These are phyloP conservation scores for Petrocephalus zakoni DNA, from an alignment of 2,113 vertebrate genomes.

Conservation along the genomic window DNA sequence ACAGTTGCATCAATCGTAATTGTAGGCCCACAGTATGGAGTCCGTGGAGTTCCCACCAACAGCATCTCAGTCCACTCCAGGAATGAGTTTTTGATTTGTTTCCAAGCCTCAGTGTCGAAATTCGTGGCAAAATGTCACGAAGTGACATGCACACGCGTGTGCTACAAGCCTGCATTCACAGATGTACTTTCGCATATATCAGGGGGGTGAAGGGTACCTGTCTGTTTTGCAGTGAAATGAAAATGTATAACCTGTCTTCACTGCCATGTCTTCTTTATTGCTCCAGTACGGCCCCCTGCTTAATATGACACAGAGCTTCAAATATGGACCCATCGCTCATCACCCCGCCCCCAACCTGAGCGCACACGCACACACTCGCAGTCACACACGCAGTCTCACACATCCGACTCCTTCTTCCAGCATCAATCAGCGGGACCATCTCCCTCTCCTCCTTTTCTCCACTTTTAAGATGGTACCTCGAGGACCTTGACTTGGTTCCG, in stretches of 20 bases:
- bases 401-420: not conserved
- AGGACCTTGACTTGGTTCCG: not conserved
- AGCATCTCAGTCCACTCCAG: not conserved
- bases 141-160: not conserved
- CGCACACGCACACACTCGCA: not conserved
- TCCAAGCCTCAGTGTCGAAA: not conserved
- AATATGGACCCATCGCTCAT: not conserved
- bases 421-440: not conserved
- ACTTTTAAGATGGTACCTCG: not conserved
- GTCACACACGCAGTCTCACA: not conserved
- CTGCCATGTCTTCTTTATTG: not conserved
- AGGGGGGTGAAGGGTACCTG: not conserved
- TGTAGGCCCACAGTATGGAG: not conserved
- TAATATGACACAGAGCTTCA: not conserved
- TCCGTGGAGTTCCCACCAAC: too few relatives aligned
- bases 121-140: not conserved
- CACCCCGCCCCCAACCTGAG: not conserved
- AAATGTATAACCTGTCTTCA: slow-evolving; percentile 18
- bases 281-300: not conserved
- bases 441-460: not conserved
- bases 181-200: not conserved
- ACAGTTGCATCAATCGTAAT: not conserved
- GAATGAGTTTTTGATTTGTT: not conserved
- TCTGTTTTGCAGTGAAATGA: not conserved
- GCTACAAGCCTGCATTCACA: not conserved